These are phyloP conservation scores for Pogonomyrmex californicus DNA, from an alignment of 1,140 invertebrate species.

Conservation along the genomic window DNA sequence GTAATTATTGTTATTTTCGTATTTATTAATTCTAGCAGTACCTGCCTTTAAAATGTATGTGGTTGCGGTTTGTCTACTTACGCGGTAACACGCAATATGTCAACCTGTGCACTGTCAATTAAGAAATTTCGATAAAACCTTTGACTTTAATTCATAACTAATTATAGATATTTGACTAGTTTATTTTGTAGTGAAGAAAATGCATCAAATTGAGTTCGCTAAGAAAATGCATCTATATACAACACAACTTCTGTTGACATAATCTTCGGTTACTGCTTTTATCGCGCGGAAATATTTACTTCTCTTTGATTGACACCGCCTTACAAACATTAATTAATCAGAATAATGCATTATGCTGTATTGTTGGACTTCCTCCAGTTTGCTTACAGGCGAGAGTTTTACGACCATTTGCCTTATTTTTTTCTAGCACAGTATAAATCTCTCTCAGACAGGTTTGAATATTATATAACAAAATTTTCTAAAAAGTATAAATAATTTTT, in stretches of 20 bases:
- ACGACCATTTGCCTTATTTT: background rate
- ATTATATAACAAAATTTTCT: background rate
- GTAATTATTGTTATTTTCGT: background rate
- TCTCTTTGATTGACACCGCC: background rate
- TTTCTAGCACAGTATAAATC: background rate
- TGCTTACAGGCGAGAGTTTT: background rate
- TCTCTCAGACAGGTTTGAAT: background rate
- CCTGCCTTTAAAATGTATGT: background rate
- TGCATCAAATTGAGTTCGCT: background rate
- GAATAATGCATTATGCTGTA: slow-evolving; percentile 7
- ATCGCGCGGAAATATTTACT: slow-evolving; percentile 13
- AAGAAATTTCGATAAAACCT: background rate
- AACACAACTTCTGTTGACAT: background rate
- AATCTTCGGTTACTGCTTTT: slow-evolving; percentile 28
- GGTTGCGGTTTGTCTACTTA: slow-evolving; percentile 8
- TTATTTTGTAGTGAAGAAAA: background rate
- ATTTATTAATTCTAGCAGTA: slow-evolving; percentile 38
- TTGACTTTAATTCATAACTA: background rate
- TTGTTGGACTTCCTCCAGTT: background rate
- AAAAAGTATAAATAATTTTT: background rate
- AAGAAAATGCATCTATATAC: background rate
- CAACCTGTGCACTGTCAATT: slow-evolving; percentile 12
- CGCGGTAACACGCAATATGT: background rate
- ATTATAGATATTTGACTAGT: background rate
- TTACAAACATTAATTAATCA: slow-evolving; percentile 36